Evolutionary conservation across 2,113 vertebrate species (phyloP), one percentile per base, ranked within the genome.

Genomic region (Catagonus wagneri): DNA sequence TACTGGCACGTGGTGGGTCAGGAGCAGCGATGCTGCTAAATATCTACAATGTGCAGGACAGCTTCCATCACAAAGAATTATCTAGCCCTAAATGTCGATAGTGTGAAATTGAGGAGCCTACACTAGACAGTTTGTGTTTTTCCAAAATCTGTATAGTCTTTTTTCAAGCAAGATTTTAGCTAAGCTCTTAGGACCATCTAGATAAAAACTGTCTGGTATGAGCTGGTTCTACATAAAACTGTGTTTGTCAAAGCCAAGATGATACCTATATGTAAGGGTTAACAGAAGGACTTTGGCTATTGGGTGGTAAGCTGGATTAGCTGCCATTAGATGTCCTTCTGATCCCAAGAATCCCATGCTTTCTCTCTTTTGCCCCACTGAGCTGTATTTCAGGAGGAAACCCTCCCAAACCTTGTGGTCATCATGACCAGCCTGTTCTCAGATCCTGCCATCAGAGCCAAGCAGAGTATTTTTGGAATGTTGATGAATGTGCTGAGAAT

Each of bases 401-500:
- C 27, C 39, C 76, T 44, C 72, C 68, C 69, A 60, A 88, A 90
- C 34, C 69, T 89, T 90, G 20, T 74, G 95, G 32, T 72, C 61
- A 91, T 72, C 86, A 72, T 84, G 79, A 84, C 61, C 83, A 93
- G 84, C 14, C 50, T 75, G 27, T 94, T 94, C 85, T 96, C 90
- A 94, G 88, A 75, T 94, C 58, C 63, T 8, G 15, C 72, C 83
- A 94, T 93, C 68, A 71, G 78, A 95, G 56, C 91, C 76, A 91
- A 94, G 81, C 44, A 83, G 96, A 89, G 25, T 96, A 87, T 94
- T 92, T 95, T 96, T 71, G 95, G 93, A 93, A 96, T 97, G 89
- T 85, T 95, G 95, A 97, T 94, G 93, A 95, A 96, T 97, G 94
- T 91, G 83, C 74, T 83, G 63, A 93, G 79, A 98, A 94, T 79